Evolutionary conservation across 2,797 vertebrate genomes (phyloP), one percentile per base, ranked within the genome.

Genomic region (Lindbergichthys nudifrons): DNA sequence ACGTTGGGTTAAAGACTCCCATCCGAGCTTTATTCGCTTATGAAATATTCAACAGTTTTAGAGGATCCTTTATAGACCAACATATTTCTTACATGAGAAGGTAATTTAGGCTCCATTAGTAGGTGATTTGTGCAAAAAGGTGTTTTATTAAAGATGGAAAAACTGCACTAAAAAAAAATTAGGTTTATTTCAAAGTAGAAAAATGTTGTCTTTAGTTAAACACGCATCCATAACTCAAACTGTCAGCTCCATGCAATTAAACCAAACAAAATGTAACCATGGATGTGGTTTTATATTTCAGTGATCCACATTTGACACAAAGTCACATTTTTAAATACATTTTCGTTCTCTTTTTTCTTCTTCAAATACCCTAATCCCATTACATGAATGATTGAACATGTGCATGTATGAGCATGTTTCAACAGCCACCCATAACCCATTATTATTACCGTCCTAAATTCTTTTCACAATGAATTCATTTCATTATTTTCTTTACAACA

Each of bases 311-410:
- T 70, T 45, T 67, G 16, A 41, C 36, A 61, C 48, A 47, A 47
- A 65, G 39, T 54, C 64, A 10, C 67, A 57, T 16, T 53, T 61
- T 54, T 19, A 60, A 71, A 79, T 79, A 76, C 69, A 59, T 75
- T 36, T 67, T 60, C 21, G 72, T 62, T n/a, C 14, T 63, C 23
- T 26, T 30, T 26, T 16, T 50, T 26, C 3, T 26, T 26, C 26
- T 26, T 26, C 26, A 75, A 80, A 47, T 0, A 23, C 58, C 23
- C 50, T 70, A 80, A 83, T 78, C 42, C 45, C 39, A 70, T 88
- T 48, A 70, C 51, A 76, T 16, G 65, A 78, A 65, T 77, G 74
- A 63, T 1, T 83, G 78, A 73, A 75, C 73, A 64, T 8, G 11
- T 59, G 43, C 61, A 56, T 48, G 45, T 62, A 23, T 75, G 16